Evolutionary conservation across 2,888 invertebrate genomes (phyloP), one percentile per base, ranked within the genome.

Genomic region (Rutpela maculata): DNA sequence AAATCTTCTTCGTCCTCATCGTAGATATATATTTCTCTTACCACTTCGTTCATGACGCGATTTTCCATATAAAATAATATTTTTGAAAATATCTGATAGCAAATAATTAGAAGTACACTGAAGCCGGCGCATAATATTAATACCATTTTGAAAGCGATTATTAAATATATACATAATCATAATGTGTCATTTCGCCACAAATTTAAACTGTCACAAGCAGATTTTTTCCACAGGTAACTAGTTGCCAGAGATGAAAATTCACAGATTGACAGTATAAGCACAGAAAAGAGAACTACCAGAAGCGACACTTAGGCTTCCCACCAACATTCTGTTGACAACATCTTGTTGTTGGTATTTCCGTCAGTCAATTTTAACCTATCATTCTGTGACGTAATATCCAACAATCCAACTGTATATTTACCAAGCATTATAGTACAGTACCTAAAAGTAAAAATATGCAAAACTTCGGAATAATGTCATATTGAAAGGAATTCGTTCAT

Each of bases 51-150:
- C 7, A 74, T 62, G 17, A 68, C 55, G 17, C 31, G 22, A 12
- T 60, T 26, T 60, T 74, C 67, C 50, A 74, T 15, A n/a, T 66
- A 26, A 0, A 17, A 17, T 17, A 68, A 59, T 22, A 74, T 15
- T 65, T 68, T 74, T 35, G 50, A 10, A 50, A 50, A 17, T 59
- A 74, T 60, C 31, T 74, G 74, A 38, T 68, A 74, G 9, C 57
- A 74, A 9, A 66, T 43, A 5, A 67, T 10, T 35, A 74, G 17
- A 18, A 74, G 22, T 50, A 67, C 56, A 15, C 60, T 50, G 12
- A 70, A 15, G 10, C 59, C 18, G 7, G 50, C 38, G 43, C 59
- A 70, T 19, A 59, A 22, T 9, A 56, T 17, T 19, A 70, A 6
- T 11, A 70, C 59, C 70, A 70, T 70, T 60, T 70, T 70, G 60